Conservation (phyloP, 2,797 vertebrate genomes). For the Mionectes olivaceus region DNA sequence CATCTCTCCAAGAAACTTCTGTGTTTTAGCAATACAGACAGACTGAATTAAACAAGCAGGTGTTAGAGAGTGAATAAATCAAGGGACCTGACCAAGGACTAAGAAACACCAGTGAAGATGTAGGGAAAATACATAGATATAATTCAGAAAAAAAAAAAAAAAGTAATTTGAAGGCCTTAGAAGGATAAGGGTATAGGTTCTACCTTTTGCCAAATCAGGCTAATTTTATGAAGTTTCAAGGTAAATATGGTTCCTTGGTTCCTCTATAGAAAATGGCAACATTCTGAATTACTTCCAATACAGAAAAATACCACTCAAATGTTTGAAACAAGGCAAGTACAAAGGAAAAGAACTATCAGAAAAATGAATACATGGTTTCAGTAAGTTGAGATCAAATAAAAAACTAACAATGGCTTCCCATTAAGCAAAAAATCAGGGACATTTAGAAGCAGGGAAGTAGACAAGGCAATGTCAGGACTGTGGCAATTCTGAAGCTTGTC, state of each 20-base stretch:
- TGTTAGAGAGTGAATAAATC: neutral
- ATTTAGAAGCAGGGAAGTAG: neutral
- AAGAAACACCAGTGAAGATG: neutral
- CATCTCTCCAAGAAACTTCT: neutral
- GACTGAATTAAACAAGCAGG: neutral
- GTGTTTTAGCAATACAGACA: neutral
- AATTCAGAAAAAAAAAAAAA: neutral
- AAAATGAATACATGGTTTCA: neutral
- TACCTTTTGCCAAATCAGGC: neutral
- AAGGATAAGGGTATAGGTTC: neutral
- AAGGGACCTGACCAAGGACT: neutral
- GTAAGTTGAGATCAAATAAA: neutral
- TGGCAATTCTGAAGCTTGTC: neutral
- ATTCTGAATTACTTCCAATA: neutral
- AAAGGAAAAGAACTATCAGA: neutral
- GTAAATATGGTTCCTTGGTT: neutral
- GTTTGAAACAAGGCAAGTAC: neutral
- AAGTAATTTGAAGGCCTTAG: neutral
- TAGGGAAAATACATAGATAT: neutral
- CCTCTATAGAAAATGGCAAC: neutral
- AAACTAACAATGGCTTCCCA: neutral
- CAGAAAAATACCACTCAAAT: neutral
- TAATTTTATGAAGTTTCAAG: neutral
- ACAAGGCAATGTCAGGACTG: rapidly evolving
- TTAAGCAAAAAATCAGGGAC: neutral